phyloP scores from a whole-genome alignment of 2,797 vertebrate species.

The Malacoraja senta region DNA sequence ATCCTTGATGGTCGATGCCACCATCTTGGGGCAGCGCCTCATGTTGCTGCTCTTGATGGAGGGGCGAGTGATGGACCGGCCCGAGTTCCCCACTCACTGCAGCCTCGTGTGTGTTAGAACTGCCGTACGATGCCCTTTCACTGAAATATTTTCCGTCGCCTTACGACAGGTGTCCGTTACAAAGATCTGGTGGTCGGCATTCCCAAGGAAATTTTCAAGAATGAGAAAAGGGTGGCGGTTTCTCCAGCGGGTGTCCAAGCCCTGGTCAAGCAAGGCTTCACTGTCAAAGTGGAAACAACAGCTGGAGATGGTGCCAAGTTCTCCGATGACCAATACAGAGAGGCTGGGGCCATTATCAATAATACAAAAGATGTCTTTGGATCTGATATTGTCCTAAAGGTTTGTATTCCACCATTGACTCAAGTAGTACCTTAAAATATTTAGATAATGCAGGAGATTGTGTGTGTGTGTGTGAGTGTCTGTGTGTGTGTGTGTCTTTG shows the following conservation, averaged over 20 bases:
- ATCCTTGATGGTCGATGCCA: no score
- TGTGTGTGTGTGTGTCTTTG: no score
- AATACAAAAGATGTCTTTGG: conserved; percentile 54
- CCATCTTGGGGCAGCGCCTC: no score
- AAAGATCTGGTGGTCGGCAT: conserved; percentile 61
- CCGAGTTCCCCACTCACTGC: no score
- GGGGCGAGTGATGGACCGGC: no score
- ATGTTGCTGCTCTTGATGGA: no score
- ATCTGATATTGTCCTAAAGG: conserved; percentile 65
- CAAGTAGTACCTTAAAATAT: background rate
- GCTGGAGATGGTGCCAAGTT: conserved; percentile 63
- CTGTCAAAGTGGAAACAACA: conserved; percentile 61
- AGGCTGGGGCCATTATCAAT: conserved; percentile 56
- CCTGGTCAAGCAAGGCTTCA: conserved; percentile 64
- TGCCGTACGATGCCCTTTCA: background rate
- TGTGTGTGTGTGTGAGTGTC: no score
- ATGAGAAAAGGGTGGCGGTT: conserved; percentile 60
- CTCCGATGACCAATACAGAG: conserved; percentile 59
- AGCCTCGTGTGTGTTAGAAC: no score
- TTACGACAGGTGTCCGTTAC: conserved; percentile 53
- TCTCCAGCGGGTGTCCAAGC: conserved; percentile 56
- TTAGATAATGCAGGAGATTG: background rate
- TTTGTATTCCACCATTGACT: conserved; percentile 39
- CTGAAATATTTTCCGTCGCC: background rate
- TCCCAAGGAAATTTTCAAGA: conserved; percentile 59